Base-by-base conservation (phyloP, 2,888 invertebrate genomes). In the Desoria tigrina region DNA sequence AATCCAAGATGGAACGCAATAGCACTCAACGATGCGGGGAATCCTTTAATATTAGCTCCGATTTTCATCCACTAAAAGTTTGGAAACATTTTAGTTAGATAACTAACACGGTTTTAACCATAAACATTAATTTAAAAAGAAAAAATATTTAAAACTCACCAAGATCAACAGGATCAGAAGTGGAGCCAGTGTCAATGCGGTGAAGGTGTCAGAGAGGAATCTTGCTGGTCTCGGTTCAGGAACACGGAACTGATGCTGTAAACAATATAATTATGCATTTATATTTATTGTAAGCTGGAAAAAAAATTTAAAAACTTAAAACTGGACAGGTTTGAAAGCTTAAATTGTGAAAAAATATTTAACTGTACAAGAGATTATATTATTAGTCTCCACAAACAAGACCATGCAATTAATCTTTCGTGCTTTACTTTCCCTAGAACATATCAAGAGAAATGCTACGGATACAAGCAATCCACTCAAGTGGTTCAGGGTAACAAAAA, bases 221-320 rank as follows among this genome's bases (percentile, higher is more conserved):
- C 88, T 88, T 39, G 96, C 86, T 61, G 99, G 98, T 54, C 96
- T 87, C 77, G 90, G 88, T 80, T 98, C 98, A 0, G 97, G 90
- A 78, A 86, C 85, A 51, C 96, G 89, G 86, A 98, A 99, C 82
- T 86, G 81, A 83, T 99, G 98, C 83, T 84, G 77, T 18, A 80
- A 78, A 74, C 68, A 63, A 24, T 24, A 23, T 9, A 49, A 49
- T n/a, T n/a, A n/a, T n/a, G n/a, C n/a, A n/a, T n/a, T n/a, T n/a
- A n/a, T 39, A 14, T 39, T 39, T 11, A 39, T 39, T 39, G 14
- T 39, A 39, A 39, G 14, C 39, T 39, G 11, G 39, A 39, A n/a
- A n/a, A n/a, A n/a, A n/a, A n/a, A n/a, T n/a, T n/a, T n/a, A 16
- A 11, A 16, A 39, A 39, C 9, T 39, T 16, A 39, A 39, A 39